These are phyloP conservation scores for Drosophila fulvimacula DNA, from an alignment of 2,888 invertebrate genomes.

Conservation along the genomic window DNA sequence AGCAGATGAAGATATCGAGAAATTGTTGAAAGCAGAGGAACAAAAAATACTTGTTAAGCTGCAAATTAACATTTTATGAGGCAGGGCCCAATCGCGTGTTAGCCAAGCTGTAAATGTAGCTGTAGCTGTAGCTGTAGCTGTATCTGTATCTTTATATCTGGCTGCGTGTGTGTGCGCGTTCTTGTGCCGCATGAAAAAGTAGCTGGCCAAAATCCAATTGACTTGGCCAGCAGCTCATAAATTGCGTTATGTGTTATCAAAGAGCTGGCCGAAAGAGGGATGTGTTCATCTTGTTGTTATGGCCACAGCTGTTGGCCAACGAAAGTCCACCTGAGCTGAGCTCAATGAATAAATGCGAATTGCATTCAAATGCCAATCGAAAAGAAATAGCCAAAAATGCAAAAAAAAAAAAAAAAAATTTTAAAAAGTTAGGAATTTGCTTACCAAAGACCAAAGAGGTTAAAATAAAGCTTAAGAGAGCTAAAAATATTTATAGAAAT, in stretches of 20 bases:
- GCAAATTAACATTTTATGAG: conserved; percentile 68
- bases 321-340: conserved; percentile 19
- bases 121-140: too few relatives aligned
- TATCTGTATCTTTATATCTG: conserved; percentile 13
- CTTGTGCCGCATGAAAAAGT: conserved; percentile 13
- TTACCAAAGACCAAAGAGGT: too few relatives aligned
- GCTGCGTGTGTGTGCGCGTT: conserved; percentile 9
- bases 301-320: conserved; percentile 20
- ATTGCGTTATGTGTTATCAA: conserved; percentile 58
- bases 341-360: conserved; percentile 55
- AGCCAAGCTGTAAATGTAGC: conserved; percentile 25
- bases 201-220: conserved; percentile 51
- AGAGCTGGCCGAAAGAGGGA: background rate
- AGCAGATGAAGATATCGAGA: conserved; percentile 29
- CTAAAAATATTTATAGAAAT: too few relatives aligned
- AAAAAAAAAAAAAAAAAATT: too few relatives aligned
- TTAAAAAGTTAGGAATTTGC: too few relatives aligned
- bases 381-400: conserved; percentile 17
- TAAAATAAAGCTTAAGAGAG: too few relatives aligned
- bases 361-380: conserved; percentile 32
- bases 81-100: conserved; percentile 50
- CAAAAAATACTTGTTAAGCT: conserved; percentile 44
- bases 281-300: conserved; percentile 18
- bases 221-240: conserved; percentile 51
- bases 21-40: conserved; percentile 24